Evolutionary conservation across 2,113 vertebrate species (phyloP).

Genomic region (Proteles cristata): DNA sequence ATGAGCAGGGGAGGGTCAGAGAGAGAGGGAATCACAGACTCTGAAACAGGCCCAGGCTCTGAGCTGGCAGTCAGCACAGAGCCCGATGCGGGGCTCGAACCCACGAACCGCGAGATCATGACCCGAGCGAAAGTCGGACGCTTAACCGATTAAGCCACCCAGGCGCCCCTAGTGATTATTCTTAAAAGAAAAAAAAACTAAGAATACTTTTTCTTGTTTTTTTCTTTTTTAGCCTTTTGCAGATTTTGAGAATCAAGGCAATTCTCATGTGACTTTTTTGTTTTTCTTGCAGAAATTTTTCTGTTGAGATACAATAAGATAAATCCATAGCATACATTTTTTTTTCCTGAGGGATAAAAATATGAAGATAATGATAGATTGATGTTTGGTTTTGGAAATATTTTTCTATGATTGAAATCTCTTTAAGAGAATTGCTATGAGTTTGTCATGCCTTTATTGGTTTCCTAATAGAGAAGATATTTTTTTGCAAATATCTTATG

Average conservation of each 20-base stretch:
- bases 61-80: too few species aligned
- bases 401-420: neutral
- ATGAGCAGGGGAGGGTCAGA: too few species aligned
- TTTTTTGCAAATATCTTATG: neutral
- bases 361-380: neutral
- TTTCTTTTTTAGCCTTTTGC: neutral
- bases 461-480: neutral
- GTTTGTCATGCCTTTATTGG: neutral
- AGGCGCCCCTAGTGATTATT: neutral
- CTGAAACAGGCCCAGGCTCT: too few species aligned
- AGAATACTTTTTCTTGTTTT: neutral
- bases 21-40: too few species aligned
- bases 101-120: too few species aligned
- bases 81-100: too few species aligned
- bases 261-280: neutral
- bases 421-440: neutral
- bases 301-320: neutral
- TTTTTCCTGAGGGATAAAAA: neutral
- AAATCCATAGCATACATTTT: neutral
- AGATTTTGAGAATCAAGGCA: neutral
- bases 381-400: neutral
- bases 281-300: neutral
- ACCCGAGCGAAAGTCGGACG: too few species aligned
- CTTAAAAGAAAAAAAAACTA: neutral
- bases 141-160: too few species aligned